Evolutionary conservation across 1,140 invertebrate species (phyloP), one percentile per base, ranked within the genome.

Genomic region (Apocrypta bakeri): DNA sequence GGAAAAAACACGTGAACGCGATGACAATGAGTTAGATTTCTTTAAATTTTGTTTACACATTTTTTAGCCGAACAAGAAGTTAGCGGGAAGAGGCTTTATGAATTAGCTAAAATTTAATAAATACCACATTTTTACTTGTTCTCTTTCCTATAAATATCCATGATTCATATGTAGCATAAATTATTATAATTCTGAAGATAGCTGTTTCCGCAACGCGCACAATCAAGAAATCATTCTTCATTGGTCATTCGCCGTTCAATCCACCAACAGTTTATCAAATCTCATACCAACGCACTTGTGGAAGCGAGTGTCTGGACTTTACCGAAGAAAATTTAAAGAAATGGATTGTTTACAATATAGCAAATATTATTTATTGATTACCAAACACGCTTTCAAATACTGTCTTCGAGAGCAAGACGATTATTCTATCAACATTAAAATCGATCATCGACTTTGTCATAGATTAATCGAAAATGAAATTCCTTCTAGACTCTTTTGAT

Each of bases 201-300:
- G n/a, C n/a, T n/a, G n/a, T n/a, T n/a, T n/a, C n/a, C n/a, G n/a
- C n/a, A n/a, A 12, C 31, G 61, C 27, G 31, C 27, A 7, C 61
- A 4, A 63, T 31, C 64, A 56, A 76, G 56, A 76, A 76, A 76
- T 64, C 56, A 42, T 83, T 85, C 85, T 87, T 85, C 85, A 83
- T 77, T 24, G 48, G n/a, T 17, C 48, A 31, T 82, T 84, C 71
- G 82, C 77, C 80, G 83, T 84, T 84, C 80, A 74, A 63, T 82
- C 75, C 17, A 56, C 83, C 8, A 21, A 73, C 82, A 82, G 87
- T 88, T 86, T 86, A 88, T 88, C 87, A 88, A 86, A 88, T 86
- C 84, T 83, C 78, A 84, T 83, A 17, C 48, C 48, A 84, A 86
- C 87, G 56, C 31, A 76, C 87, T 87, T n/a, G n/a, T n/a, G n/a